Evolutionary conservation across 2,797 vertebrate species (phyloP).

Genomic region (Spatula clypeata): DNA sequence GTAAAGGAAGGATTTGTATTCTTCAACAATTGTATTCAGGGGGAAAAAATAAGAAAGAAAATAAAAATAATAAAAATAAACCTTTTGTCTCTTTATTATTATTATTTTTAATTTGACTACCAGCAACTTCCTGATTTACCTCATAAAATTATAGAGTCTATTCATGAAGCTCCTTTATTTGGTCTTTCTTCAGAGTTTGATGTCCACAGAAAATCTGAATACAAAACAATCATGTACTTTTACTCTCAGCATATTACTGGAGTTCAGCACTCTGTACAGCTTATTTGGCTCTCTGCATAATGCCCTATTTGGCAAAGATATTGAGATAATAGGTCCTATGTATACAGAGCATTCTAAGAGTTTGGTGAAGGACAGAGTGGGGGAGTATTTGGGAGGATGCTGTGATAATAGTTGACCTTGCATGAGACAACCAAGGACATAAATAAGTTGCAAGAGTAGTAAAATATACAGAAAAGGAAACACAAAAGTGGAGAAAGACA

Average conservation of each 20-base stretch:
- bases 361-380: not conserved
- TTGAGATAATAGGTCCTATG: not conserved
- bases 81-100: not conserved
- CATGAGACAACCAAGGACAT: not conserved
- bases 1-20: not conserved
- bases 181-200: not conserved
- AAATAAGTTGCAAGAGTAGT: not conserved
- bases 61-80: not conserved
- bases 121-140: not conserved
- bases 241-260: not conserved
- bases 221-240: not conserved
- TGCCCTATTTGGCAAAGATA: not conserved
- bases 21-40: not conserved
- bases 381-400: not conserved
- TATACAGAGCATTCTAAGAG: not conserved
- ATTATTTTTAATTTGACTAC: not conserved
- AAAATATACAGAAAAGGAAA: not conserved
- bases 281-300: not conserved
- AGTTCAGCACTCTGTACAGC: not conserved
- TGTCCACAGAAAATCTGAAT: not conserved
- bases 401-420: constrained; percentile 17
- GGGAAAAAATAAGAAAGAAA: not conserved
- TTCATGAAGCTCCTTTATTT: not conserved
- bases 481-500: not conserved
- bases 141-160: not conserved